A percentile compares a stretch with the other conserved stretches of the same genome.
phyloP scores from a whole-genome alignment of 2,797 vertebrate genomes.

The Poliocrania exsul region DNA sequence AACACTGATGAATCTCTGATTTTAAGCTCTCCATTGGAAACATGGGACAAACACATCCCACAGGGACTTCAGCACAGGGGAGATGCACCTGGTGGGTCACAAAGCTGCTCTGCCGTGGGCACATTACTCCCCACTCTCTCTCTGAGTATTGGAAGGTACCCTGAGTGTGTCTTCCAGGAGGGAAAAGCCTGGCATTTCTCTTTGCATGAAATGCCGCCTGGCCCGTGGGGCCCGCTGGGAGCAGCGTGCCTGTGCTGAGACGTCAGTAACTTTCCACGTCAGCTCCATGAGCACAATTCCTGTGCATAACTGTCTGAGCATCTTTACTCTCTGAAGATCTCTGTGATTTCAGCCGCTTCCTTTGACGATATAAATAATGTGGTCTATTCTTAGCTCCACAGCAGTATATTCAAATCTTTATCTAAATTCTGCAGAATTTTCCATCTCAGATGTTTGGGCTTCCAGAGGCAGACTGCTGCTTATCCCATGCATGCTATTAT shows the following conservation, averaged over 20 bases:
- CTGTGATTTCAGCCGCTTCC: conserved; percentile 11
- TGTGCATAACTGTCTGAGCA: not conserved
- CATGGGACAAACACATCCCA: not conserved
- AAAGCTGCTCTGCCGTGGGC: not conserved
- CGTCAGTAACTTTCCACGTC: not conserved
- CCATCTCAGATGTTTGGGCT: conserved; percentile 51
- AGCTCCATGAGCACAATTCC: not conserved
- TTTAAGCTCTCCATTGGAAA: not conserved
- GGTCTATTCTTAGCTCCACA: conserved; percentile 67
- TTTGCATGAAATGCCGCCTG: not conserved
- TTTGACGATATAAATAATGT: conserved; percentile 66
- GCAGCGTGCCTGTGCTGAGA: not conserved
- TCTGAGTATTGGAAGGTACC: not conserved
- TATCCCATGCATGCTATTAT: conserved; percentile 38
- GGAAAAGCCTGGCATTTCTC: not conserved
- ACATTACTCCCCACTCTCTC: not conserved
- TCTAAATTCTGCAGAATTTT: conserved; percentile 54
- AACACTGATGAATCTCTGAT: not conserved
- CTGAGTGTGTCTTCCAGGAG: not conserved
- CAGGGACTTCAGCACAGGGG: not conserved
- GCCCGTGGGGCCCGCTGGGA: not conserved
- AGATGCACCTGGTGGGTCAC: fast-evolving
- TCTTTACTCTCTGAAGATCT: conserved; percentile 25
- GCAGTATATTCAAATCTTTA: conserved; percentile 41
- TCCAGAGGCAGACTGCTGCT: conserved; percentile 55